Base-by-base conservation (phyloP, 2,888 invertebrate species). In the Drosophila rellima region DNA sequence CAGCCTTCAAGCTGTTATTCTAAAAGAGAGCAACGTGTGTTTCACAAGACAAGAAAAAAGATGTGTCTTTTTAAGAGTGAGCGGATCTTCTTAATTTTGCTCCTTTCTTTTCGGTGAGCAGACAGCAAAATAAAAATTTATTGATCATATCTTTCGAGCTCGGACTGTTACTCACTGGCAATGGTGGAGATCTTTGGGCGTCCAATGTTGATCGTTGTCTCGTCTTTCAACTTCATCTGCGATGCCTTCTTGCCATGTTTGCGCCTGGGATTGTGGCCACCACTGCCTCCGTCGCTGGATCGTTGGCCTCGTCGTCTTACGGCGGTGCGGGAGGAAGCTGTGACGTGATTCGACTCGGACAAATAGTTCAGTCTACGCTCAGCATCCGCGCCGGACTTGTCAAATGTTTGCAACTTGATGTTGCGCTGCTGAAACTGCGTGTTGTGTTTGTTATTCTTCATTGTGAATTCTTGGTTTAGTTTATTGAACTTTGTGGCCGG, bases 281-380 rank as follows among this genome's bases (percentile, higher is more conserved):
- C 31, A 47, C 51, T 47, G 39, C 45, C 42, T 2, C 40, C 56
- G 0, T 66, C 75, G 45, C 75, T 67, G n/a, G 64, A 64, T 5
- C 59, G 63, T 5, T 45, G 62, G 1, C 15, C 39, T 3, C 61
- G 75, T 8, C 63, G 37, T n/a, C 60, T 20, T 3, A 3, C 10
- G 3, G 2, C 11, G 0, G 35, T 26, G 3, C 70, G 66, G 0
- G 44, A 3, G 5, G 50, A 40, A 3, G 15, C 17, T 1, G 37
- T 20, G 0, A 42, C 39, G 20, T 47, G 48, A 52, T 68, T 78
- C 0, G 73, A 17, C 18, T 60, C 68, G 4, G 88, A 52, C 3
- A 78, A 55, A 55, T 75, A 67, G 13, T 68, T 70, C 1, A 73
- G 15, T 17, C 73, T 79, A 17, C 65, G 63, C 2, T 73, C 70